These are phyloP conservation scores for Acrossocheilus fasciatus DNA, from an alignment of 2,797 vertebrate species.

Conservation along the genomic window DNA sequence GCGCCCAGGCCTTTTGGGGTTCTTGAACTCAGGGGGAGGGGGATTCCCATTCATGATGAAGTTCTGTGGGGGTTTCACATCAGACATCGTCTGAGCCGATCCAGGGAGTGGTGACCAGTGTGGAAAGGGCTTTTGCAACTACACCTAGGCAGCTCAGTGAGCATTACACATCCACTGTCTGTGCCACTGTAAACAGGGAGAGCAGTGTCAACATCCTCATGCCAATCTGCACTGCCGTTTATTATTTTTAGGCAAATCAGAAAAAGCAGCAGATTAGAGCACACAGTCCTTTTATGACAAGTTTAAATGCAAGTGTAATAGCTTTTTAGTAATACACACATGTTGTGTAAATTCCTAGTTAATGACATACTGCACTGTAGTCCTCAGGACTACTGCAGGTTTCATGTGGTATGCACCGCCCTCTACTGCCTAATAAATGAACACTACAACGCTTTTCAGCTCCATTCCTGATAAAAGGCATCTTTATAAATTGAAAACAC, in stretches of 20 bases:
- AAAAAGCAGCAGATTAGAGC: not conserved
- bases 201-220: conserved; percentile 49
- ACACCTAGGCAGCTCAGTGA: conserved; percentile 50
- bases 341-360: not conserved
- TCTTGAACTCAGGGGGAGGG: conserved; percentile 85
- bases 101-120: conserved; percentile 26
- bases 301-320: not conserved
- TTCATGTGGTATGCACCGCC: conserved; percentile 33
- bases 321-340: not conserved
- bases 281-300: not conserved
- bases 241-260: conserved; percentile 2
- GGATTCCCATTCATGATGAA: conserved; percentile 82
- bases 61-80: conserved; percentile 66
- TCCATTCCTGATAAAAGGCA: not conserved
- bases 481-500: not conserved
- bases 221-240: not conserved
- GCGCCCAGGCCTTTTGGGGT: conserved; percentile 80
- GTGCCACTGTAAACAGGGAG: conserved; percentile 60
- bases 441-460: not conserved
- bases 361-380: not conserved
- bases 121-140: conserved; percentile 41
- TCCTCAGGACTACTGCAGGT: not conserved
- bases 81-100: conserved; percentile 77
- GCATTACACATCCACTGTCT: conserved; percentile 68
- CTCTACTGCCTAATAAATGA: conserved; percentile 44